phyloP scores from a whole-genome alignment of 2,113 vertebrate species.

The Elanoides forficatus region DNA sequence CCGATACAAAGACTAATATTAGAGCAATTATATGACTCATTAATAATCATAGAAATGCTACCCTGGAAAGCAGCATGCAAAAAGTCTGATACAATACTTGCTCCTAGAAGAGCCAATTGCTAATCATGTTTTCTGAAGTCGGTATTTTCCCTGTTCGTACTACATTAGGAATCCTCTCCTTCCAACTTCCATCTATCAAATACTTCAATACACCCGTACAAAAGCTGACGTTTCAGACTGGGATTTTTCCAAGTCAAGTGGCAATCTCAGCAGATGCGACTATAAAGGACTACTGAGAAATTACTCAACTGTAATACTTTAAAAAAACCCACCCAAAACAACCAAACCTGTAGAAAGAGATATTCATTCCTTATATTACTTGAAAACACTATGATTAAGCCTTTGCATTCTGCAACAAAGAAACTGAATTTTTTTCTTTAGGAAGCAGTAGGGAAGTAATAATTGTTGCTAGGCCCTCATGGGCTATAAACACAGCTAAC shows the following conservation, averaged over 20 bases:
- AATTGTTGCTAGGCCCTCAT: background rate
- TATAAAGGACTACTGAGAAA: background rate
- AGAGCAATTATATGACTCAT: background rate
- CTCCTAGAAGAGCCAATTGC: background rate
- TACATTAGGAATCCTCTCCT: background rate
- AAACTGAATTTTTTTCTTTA: background rate
- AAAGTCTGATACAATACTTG: background rate
- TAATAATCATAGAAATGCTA: background rate
- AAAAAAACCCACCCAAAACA: background rate
- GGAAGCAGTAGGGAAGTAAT: background rate
- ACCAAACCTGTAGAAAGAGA: background rate
- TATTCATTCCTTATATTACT: background rate
- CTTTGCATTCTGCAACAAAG: background rate
- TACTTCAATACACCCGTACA: background rate
- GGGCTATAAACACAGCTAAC: background rate
- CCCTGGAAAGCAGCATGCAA: background rate
- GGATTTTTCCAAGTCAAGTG: background rate
- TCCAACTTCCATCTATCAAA: background rate
- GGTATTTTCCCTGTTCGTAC: rapidly evolving
- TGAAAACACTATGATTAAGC: background rate
- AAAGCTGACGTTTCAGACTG: background rate
- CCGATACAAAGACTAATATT: background rate
- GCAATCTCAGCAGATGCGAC: background rate
- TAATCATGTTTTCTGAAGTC: background rate
- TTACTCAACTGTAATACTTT: background rate